These are phyloP conservation scores for Brachionus sp. DNA, from an alignment of 1,140 invertebrate species.

Conservation along the genomic window DNA sequence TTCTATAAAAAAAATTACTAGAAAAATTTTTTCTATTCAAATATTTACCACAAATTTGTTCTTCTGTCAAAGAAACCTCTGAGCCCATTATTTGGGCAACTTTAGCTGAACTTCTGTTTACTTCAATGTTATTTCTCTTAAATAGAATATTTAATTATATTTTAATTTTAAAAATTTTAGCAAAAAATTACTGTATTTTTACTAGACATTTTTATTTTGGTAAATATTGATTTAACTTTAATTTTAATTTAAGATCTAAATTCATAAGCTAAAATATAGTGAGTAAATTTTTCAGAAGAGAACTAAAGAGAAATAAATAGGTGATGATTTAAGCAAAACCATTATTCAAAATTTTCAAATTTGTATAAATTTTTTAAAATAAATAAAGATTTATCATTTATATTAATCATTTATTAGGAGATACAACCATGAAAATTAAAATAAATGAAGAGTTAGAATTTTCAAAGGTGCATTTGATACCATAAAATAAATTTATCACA, in stretches of 20 bases:
- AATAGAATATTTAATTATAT: neutral
- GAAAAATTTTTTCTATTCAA: neutral
- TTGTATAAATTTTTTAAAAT: neutral
- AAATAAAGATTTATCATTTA: neutral
- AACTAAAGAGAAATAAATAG: neutral
- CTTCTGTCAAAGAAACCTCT: slow-evolving; percentile 4
- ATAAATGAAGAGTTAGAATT: neutral
- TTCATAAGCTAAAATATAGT: neutral
- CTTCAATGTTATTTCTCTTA: neutral
- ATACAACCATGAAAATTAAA: neutral
- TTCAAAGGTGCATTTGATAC: no score
- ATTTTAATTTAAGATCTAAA: neutral
- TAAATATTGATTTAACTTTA: neutral
- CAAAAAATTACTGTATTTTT: neutral
- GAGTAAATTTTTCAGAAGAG: neutral
- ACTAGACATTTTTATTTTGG: neutral
- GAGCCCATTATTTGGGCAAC: slow-evolving; percentile 16
- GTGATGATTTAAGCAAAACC: neutral
- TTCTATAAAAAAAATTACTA: slow-evolving; percentile 51
- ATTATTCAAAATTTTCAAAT: neutral
- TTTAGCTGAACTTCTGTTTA: slow-evolving; percentile 20
- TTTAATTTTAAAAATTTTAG: neutral
- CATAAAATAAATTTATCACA: no score
- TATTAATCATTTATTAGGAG: neutral
- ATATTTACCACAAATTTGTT: slow-evolving; percentile 45